These are phyloP conservation scores for Apostichopus parvimensis DNA, from an alignment of 35 echinoderm and acorn worm genomes.

Conservation along the genomic window DNA sequence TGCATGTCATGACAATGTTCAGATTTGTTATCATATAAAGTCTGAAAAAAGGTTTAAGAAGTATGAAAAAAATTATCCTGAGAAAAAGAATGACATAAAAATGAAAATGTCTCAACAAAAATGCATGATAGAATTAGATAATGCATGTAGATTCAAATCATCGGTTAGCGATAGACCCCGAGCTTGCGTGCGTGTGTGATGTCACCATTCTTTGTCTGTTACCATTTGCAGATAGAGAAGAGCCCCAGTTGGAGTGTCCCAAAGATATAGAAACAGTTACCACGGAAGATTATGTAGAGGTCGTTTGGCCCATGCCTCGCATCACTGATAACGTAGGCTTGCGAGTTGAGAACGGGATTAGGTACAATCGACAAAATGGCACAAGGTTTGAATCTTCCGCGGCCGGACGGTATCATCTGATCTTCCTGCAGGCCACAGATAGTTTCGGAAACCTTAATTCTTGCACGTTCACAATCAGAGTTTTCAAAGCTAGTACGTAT, in stretches of 20 bases:
- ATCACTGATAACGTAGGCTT: conserved; percentile 54
- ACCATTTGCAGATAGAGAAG: conserved; percentile 33
- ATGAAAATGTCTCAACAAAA: no score
- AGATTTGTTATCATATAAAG: no score
- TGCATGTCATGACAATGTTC: no score
- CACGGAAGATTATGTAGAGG: conserved; percentile 33
- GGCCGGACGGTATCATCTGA: conserved; percentile 26
- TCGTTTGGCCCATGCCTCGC: conserved; percentile 10
- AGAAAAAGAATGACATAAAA: no score
- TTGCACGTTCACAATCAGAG: conserved; percentile 41
- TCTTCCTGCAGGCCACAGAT: conserved; percentile 32
- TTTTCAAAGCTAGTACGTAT: conserved; percentile 56
- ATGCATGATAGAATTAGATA: no score
- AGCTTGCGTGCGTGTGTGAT: neutral
- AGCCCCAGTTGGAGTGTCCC: conserved; percentile 45
- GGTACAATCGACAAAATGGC: conserved; percentile 33
- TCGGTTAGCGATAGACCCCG: no score
- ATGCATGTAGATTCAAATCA: no score
- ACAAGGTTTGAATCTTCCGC: conserved; percentile 22
- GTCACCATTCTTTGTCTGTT: conserved; percentile 54
- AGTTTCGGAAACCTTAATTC: conserved; percentile 14
- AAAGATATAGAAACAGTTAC: conserved; percentile 50
- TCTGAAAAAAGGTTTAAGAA: no score
- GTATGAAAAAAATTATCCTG: no score
- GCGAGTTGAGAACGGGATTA: conserved; percentile 26